Base-by-base conservation (phyloP, 2,797 vertebrate species). In the Lophius americanus region DNA sequence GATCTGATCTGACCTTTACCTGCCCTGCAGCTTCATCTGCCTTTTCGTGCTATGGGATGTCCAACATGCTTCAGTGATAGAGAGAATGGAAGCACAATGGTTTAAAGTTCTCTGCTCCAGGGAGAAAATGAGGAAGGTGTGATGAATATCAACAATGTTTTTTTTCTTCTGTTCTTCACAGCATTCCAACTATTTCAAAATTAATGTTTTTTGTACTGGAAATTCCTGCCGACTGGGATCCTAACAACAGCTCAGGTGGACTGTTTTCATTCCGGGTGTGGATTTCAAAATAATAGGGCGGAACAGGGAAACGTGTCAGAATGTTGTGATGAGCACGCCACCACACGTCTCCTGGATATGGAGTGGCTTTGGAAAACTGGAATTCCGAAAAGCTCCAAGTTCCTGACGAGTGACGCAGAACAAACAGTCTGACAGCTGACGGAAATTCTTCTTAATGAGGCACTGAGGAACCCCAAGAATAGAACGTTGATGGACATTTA, bases 371-470 rank as follows among this genome's bases (percentile, higher is more conserved):
- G 55, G 68, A 67, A 78, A 65, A 73, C 1, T 9, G 9, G 62
- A 58, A 82, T 75, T 78, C 72, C 81, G 33, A n/a, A 80, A 78
- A 89, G 75, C 71, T 84, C 75, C 71, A 55, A 60, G 68, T 63
- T 73, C 64, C 79, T 56, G 76, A 67, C 0, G 63, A 62, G 57
- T 66, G 59, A 84, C 43, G 81, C 52, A 64, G 59, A 76, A 43
- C 65, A 76, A 63, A 79, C 51, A 2, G 53, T 64, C 47, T 80
- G 78, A 72, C 63, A 67, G 59, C 23, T 67, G 71, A 73, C 1
- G 1, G 48, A 65, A 66, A 57, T 55, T 55, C 43, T 2, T 79
- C 6, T 69, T 59, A 64, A 77, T 58, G 59, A 77, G 43, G 49
- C 43, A 10, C 23, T 3, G 48, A 63, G 55, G 67, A 67, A 43